Conservation (phyloP, 2,888 invertebrate species). For the Hypselothyrea guttata region DNA sequence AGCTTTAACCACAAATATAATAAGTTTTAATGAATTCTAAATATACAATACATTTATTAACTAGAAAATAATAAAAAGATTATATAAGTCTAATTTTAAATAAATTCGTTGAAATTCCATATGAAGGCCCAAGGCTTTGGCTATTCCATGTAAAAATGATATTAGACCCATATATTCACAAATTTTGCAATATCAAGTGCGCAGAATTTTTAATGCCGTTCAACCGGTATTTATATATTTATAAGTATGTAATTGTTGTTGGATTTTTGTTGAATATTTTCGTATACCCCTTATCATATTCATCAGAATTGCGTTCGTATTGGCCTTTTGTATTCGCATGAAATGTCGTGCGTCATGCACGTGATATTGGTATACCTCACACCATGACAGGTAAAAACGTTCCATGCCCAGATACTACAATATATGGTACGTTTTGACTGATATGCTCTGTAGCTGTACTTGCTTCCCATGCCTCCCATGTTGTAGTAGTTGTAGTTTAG, state of each 20-base stretch:
- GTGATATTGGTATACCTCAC: conserved; percentile 47
- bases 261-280: background rate
- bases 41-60: background rate
- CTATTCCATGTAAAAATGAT: conserved; percentile 12
- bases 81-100: no score
- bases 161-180: background rate
- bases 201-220: conserved; percentile 4
- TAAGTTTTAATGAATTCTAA: no score
- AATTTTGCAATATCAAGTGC: conserved; percentile 3
- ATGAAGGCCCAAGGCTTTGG: background rate
- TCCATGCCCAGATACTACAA: conserved; percentile 8
- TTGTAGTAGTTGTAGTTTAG: conserved; percentile 32
- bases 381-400: background rate
- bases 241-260: no score
- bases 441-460: conserved; percentile 2
- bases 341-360: conserved; percentile 60
- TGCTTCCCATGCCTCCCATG: background rate
- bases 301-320: conserved; percentile 29
- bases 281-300: conserved; percentile 29
- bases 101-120: no score
- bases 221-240: background rate
- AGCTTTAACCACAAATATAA: no score
- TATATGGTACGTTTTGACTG: conserved; percentile 33
- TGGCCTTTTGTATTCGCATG: conserved; percentile 34
- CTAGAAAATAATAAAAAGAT: no score